These are phyloP conservation scores for Phrynocephalus vlangalii DNA, from an alignment of 2,797 vertebrate genomes.

Conservation along the genomic window DNA sequence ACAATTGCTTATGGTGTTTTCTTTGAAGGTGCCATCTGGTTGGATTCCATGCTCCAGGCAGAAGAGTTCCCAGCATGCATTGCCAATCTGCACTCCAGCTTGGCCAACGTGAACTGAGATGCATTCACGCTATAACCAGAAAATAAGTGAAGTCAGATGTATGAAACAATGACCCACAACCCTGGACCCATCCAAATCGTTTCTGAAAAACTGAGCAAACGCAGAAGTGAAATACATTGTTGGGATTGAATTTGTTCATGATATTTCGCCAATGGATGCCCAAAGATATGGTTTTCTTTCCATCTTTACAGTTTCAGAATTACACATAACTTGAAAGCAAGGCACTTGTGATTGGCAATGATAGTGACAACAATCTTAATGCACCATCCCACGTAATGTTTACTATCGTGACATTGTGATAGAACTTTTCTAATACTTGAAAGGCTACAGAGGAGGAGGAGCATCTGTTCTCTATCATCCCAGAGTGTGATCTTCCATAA, in stretches of 20 bases:
- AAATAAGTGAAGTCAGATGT: background rate
- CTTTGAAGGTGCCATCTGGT: conserved; percentile 76
- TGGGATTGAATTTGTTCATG: background rate
- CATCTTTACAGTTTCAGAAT: background rate
- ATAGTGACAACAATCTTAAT: background rate
- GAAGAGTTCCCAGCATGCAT: conserved; percentile 81
- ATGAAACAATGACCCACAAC: background rate
- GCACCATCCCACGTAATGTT: background rate
- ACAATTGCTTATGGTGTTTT: conserved; percentile 45
- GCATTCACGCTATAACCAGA: conserved; percentile 70
- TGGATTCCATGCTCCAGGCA: conserved; percentile 82
- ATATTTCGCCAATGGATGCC: background rate
- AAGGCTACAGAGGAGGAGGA: too few relatives aligned
- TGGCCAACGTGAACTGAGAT: conserved; percentile 77
- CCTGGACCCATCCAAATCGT: background rate
- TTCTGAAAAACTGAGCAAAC: background rate
- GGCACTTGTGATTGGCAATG: background rate
- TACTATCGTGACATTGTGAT: too few relatives aligned
- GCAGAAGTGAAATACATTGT: background rate
- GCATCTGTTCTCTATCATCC: too few relatives aligned
- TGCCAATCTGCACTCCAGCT: conserved; percentile 75
- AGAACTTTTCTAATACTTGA: too few relatives aligned
- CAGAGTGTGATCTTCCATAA: too few relatives aligned
- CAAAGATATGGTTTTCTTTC: background rate
- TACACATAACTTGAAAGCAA: background rate